A percentile compares a stretch with the other conserved stretches of the same genome.
phyloP scores from a whole-genome alignment of 64 coral and sea anemone species.

The Actinia tenebrosa region DNA sequence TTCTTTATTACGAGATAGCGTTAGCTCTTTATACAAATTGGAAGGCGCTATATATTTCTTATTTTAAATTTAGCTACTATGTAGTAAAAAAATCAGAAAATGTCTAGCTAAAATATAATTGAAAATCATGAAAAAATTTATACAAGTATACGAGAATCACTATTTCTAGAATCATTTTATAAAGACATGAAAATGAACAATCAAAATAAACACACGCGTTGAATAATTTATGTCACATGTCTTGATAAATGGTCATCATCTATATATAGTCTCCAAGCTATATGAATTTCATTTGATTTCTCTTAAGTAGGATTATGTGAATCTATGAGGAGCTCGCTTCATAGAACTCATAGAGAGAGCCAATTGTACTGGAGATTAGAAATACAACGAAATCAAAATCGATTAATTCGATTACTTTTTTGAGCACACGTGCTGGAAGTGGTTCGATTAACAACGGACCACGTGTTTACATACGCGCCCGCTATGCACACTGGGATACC shows the following conservation, averaged over 20 bases:
- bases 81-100: no score
- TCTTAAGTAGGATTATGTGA: not conserved
- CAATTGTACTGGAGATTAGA: not conserved
- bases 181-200: not conserved
- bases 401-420: conserved; percentile 3
- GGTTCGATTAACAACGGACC: conserved; percentile 67
- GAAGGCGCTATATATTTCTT: not conserved
- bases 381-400: not conserved
- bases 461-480: conserved; percentile 79
- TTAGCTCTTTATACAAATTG: not conserved
- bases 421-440: conserved; percentile 52
- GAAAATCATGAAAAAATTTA: no score
- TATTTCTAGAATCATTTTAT: not conserved
- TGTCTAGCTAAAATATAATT: no score
- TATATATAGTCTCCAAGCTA: not conserved
- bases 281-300: not conserved
- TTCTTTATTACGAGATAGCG: not conserved
- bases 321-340: not conserved
- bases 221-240: conserved; percentile 30
- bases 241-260: not conserved
- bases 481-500: conserved; percentile 64
- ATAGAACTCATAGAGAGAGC: not conserved
- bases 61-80: no score
- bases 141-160: not conserved
- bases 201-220: conserved; percentile 1